Conservation (phyloP, 1,140 invertebrate species). For the Sminthurides bifidus region DNA sequence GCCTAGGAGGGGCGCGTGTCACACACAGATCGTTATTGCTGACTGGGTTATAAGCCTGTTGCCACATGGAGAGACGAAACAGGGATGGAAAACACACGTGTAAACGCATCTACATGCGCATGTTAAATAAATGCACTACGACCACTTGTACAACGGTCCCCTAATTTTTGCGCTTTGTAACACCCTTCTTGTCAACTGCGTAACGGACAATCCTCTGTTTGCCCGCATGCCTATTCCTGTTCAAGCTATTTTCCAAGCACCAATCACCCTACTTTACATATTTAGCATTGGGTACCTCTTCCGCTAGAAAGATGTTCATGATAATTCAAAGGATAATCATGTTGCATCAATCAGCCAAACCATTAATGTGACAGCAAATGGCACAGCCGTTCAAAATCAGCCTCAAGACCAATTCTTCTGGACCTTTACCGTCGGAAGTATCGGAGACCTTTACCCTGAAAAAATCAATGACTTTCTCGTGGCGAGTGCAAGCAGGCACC, state of each 20-base stretch:
- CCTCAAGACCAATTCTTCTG: too few species aligned
- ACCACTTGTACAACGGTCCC: neutral
- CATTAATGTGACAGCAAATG: neutral
- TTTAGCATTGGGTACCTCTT: slow-evolving; percentile 3
- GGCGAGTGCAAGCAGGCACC: neutral
- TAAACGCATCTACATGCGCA: too few species aligned
- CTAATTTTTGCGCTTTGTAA: neutral
- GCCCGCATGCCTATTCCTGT: neutral
- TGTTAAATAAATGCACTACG: too few species aligned
- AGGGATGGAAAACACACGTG: too few species aligned
- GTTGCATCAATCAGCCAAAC: neutral
- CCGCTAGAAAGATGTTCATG: neutral
- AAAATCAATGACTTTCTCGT: neutral
- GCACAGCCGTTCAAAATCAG: too few species aligned
- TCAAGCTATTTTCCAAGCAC: neutral
- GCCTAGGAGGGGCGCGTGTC: too few species aligned
- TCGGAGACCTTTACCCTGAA: neutral
- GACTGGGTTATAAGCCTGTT: too few species aligned
- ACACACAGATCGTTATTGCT: too few species aligned
- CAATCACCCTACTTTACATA: neutral
- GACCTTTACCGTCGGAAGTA: neutral
- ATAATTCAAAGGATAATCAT: slow-evolving; percentile 2
- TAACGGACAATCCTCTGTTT: neutral
- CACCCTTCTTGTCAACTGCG: neutral
- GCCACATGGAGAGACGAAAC: too few species aligned